Conservation (phyloP, 1,140 invertebrate genomes). For the Procambarus virginalis region DNA sequence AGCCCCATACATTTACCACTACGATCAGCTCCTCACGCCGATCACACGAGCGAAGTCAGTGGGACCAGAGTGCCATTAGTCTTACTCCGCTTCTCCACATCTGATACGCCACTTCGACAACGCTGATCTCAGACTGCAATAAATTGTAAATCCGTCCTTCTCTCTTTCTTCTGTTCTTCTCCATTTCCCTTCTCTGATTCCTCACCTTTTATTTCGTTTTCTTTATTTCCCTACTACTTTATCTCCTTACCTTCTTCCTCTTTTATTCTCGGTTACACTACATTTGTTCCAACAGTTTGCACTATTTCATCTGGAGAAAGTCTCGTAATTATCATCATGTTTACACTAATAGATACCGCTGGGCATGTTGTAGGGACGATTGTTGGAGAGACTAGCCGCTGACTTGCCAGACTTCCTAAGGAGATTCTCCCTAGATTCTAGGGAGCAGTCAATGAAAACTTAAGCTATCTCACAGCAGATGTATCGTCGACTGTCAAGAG, state of each 20-base stretch:
- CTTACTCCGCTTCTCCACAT: constrained; percentile 30
- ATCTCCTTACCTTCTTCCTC: not conserved
- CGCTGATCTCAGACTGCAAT: constrained; percentile 26
- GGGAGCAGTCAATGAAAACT: no score
- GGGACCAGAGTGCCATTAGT: constrained; percentile 28
- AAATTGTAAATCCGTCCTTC: constrained; percentile 28
- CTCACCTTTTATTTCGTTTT: not conserved
- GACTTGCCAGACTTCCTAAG: no score
- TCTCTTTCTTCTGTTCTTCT: not conserved
- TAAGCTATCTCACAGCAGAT: no score
- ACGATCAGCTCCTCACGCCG: not conserved
- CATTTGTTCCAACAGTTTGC: no score
- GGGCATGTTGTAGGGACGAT: no score
- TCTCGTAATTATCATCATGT: no score
- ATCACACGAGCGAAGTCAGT: constrained; percentile 8
- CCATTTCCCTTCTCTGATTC: not conserved
- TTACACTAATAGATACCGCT: no score
- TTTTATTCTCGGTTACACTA: not conserved
- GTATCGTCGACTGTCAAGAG: no score
- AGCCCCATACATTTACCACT: not conserved
- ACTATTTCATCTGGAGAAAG: no score
- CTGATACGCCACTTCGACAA: constrained; percentile 45
- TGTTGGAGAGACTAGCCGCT: no score
- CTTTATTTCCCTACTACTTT: not conserved
- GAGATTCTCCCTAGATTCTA: no score